Conservation (phyloP, 1,140 invertebrate species). For the Dermatophagoides farinae region DNA sequence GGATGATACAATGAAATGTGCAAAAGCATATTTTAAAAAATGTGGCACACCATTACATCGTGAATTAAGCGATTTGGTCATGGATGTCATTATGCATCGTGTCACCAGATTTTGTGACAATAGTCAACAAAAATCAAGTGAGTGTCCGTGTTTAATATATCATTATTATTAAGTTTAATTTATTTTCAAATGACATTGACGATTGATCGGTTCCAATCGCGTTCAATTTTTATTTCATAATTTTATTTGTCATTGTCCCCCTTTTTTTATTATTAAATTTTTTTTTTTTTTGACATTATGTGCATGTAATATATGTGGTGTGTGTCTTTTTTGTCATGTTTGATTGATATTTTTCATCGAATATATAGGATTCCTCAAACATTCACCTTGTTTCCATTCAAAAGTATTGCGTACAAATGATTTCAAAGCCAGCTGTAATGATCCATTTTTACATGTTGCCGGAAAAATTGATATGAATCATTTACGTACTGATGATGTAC, state of each 20-base stretch:
- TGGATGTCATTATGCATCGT: not conserved
- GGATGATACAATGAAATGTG: conserved; percentile 10
- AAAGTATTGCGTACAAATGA: conserved; percentile 10
- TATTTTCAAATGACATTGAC: too few relatives aligned
- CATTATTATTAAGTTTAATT: too few relatives aligned
- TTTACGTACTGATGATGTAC: conserved; percentile 1
- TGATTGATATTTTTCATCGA: not conserved
- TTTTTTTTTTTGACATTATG: not conserved
- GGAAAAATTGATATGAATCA: conserved; percentile 4
- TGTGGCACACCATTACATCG: conserved; percentile 11
- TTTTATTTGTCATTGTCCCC: too few relatives aligned
- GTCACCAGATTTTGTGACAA: conserved; percentile 6
- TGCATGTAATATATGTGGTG: not conserved
- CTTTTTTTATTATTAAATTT: not conserved
- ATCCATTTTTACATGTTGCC: not conserved
- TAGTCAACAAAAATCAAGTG: conserved; percentile 10
- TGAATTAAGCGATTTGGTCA: conserved; percentile 9
- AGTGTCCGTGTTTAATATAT: not conserved
- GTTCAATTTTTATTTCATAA: too few relatives aligned
- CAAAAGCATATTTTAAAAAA: conserved; percentile 11
- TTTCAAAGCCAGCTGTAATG: not conserved
- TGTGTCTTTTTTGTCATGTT: not conserved
- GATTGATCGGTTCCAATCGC: too few relatives aligned
- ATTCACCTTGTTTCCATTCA: conserved; percentile 10
- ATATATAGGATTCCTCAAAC: conserved; percentile 4